phyloP scores from a whole-genome alignment of 2,113 vertebrate genomes.

The Candoia aspera region DNA sequence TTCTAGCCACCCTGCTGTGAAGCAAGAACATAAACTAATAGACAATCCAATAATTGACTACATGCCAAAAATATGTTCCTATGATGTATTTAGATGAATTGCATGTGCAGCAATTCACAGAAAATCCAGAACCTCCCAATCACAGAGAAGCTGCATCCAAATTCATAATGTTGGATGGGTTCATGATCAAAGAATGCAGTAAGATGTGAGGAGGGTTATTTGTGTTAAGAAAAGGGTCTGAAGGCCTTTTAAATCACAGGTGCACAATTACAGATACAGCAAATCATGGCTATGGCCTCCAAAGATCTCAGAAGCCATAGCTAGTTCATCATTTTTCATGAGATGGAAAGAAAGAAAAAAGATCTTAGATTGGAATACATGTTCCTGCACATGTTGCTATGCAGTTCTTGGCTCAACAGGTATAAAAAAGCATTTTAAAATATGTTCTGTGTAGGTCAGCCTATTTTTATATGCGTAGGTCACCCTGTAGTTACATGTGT shows the following conservation, averaged over 20 bases:
- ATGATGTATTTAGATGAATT: neutral
- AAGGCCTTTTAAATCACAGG: neutral
- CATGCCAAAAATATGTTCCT: neutral
- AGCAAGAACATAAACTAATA: neutral
- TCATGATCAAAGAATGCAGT: neutral
- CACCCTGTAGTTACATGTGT: too few relatives aligned
- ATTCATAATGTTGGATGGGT: neutral
- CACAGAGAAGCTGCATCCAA: neutral
- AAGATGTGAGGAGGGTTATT: neutral
- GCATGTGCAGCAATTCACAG: neutral
- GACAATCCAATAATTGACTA: neutral
- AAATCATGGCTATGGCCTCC: neutral
- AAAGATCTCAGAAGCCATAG: neutral
- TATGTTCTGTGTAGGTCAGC: too few relatives aligned
- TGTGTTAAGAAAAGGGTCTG: neutral
- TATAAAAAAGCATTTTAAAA: neutral
- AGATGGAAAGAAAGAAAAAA: neutral
- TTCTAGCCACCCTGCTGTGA: neutral
- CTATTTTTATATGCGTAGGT: neutral
- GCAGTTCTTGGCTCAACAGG: neutral
- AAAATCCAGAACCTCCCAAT: neutral
- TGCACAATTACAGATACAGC: neutral
- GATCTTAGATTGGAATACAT: neutral
- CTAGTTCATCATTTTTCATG: neutral
- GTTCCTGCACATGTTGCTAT: neutral